Evolutionary conservation across 2,797 vertebrate genomes (phyloP), one percentile per base, ranked within the genome.

Genomic region (Typhlichthys subterraneus): DNA sequence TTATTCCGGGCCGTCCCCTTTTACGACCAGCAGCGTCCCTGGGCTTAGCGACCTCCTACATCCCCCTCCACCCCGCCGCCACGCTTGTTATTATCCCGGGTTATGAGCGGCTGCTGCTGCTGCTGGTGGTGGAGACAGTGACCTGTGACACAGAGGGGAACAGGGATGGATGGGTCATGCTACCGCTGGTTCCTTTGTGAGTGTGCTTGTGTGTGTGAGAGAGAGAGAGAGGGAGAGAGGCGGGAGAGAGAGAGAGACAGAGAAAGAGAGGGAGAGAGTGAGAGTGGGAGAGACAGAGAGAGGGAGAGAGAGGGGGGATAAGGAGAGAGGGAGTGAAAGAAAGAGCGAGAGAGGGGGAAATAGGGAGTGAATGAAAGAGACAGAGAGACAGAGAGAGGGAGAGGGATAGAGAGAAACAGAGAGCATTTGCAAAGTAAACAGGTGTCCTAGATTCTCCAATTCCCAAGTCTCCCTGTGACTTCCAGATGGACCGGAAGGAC

Each of bases 1-100:
- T 93, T 85, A 82, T 87, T 92, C 91, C 86, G 87, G 80, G 82
- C 85, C 76, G 33, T 8, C 73, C 74, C 87, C 83, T 90, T 91
- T 88, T 77, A 84, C 80, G 84, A 92, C 90, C 85, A 86, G 84
- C 84, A 85, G 76, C 82, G 60, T 88, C 83, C 84, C 60, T 57
- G 65, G 73, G 68, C 84, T 80, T 63, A 56, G 56, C 73, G 67
- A 78, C 76, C 74, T 73, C 82, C 85, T 84, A 83, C 72, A 4
- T 29, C 45, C 17, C 53, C 59, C 19, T n/a, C 62, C 14, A 11
- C 3, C 11, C 15, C 79, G 71, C 71, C 19, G 42, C 75, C 74
- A 74, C 73, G 73, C 65, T 80, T 70, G 66, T 85, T 77, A 80
- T 63, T 67, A 67, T 80, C 75, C 70, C 63, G 65, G 49, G 65